Percentiles rank a stretch among this genome's conserved stretches.
These are phyloP conservation scores for Peribatodes rhomboidaria DNA, from an alignment of 2,888 invertebrate genomes.

Conservation along the genomic window DNA sequence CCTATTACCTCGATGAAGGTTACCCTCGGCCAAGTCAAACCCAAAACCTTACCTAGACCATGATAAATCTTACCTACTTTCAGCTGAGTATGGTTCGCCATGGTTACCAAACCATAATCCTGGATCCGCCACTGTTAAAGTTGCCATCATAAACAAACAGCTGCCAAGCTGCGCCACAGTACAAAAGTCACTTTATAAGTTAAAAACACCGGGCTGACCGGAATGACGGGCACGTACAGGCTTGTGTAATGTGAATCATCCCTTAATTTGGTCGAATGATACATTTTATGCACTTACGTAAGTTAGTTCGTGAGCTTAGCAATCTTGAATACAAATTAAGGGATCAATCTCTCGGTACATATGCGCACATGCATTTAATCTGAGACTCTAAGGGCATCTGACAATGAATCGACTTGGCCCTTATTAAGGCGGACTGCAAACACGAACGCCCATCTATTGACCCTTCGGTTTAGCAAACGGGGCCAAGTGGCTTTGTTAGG, in stretches of 20 bases:
- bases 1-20: too few relatives aligned
- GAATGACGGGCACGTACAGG: neutral
- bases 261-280: too few relatives aligned
- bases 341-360: conserved; percentile 2
- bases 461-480: conserved; percentile 51
- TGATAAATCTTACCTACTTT: too few relatives aligned
- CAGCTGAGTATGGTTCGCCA: too few relatives aligned
- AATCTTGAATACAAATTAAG: conserved; percentile 18
- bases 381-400: conserved; percentile 25
- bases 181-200: too few relatives aligned
- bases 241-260: neutral
- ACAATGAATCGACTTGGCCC: conserved; percentile 39
- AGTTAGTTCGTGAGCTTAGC: conserved; percentile 1
- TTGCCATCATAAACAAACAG: too few relatives aligned
- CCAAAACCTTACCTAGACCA: too few relatives aligned
- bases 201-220: too few relatives aligned
- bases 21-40: too few relatives aligned
- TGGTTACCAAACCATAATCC: too few relatives aligned
- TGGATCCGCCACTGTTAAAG: too few relatives aligned
- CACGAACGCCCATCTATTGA: conserved; percentile 53
- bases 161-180: too few relatives aligned
- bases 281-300: neutral
- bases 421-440: conserved; percentile 56
- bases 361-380: conserved; percentile 23
- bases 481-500: conserved; percentile 48